Conservation (phyloP, 2,888 invertebrate species). For the Mesopsocus fuscifrons region DNA sequence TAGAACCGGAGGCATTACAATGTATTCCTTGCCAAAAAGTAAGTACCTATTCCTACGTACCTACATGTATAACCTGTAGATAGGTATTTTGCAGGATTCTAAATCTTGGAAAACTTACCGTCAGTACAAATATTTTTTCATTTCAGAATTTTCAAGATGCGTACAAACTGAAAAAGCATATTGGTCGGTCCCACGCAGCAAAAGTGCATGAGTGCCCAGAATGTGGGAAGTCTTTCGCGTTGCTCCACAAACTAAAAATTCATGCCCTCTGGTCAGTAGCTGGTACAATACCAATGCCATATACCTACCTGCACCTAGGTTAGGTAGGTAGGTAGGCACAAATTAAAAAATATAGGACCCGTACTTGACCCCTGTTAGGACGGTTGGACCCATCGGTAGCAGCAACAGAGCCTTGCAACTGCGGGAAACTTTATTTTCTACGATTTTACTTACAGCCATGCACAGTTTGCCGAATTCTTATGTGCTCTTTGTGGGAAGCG, state of each 20-base stretch:
- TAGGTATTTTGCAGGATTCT: too few species aligned
- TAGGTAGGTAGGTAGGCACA: not conserved
- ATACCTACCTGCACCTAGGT: not conserved
- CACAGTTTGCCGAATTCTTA: conserved; percentile 44
- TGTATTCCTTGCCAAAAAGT: too few species aligned
- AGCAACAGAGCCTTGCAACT: too few species aligned
- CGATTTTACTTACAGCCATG: conserved; percentile 26
- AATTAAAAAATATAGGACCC: not conserved
- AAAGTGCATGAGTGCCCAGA: not conserved
- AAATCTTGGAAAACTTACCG: too few species aligned
- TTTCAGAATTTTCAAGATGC: not conserved
- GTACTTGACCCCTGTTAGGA: too few species aligned
- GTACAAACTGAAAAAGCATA: not conserved
- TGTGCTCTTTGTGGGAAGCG: conserved; percentile 59
- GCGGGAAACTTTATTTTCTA: too few species aligned
- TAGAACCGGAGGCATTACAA: too few species aligned
- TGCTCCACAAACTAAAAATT: not conserved
- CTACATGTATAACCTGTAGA: too few species aligned
- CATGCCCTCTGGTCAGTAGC: not conserved
- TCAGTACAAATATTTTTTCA: too few species aligned
- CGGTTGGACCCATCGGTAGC: too few species aligned
- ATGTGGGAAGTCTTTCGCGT: not conserved
- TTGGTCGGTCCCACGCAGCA: not conserved
- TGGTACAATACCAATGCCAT: not conserved
- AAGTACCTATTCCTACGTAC: too few species aligned